phyloP scores from a whole-genome alignment of 2,888 invertebrate species.

The Campoletis raptor region DNA sequence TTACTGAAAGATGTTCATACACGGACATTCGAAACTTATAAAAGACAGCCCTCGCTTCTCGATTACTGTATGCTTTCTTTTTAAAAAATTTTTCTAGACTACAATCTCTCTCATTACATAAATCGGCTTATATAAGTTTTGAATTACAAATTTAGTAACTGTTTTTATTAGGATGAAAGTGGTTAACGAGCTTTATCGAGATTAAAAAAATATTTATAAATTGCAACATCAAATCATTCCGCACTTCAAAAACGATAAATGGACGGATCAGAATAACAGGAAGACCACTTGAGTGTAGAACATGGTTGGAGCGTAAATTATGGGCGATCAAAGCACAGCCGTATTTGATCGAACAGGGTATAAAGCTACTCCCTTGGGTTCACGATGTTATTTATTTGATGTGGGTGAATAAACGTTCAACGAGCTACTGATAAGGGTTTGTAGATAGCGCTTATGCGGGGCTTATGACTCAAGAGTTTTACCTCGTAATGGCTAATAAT shows the following conservation, averaged over 20 bases:
- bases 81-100: not conserved
- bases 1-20: slow-evolving; percentile 44
- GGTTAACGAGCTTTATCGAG: not conserved
- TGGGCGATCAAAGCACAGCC: slow-evolving; percentile 12
- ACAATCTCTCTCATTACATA: not conserved
- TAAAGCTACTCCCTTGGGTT: not conserved
- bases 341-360: slow-evolving; percentile 4
- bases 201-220: not conserved
- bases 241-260: slow-evolving; percentile 7
- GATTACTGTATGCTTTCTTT: not conserved
- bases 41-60: not conserved
- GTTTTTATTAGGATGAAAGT: not conserved
- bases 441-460: not conserved
- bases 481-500: slow-evolving; percentile 10
- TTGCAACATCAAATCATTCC: not conserved
- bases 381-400: not conserved
- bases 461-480: slow-evolving; percentile 22
- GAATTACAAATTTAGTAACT: not conserved
- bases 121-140: not conserved
- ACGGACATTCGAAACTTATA: slow-evolving; percentile 8
- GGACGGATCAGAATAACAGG: not conserved
- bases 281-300: not conserved
- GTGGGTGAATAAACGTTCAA: slow-evolving; percentile 29
- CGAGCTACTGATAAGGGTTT: slow-evolving; percentile 24
- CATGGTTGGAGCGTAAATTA: not conserved